These are phyloP conservation scores for Chlorospingus flavigularis DNA, from an alignment of 2,797 vertebrate species.

Conservation along the genomic window DNA sequence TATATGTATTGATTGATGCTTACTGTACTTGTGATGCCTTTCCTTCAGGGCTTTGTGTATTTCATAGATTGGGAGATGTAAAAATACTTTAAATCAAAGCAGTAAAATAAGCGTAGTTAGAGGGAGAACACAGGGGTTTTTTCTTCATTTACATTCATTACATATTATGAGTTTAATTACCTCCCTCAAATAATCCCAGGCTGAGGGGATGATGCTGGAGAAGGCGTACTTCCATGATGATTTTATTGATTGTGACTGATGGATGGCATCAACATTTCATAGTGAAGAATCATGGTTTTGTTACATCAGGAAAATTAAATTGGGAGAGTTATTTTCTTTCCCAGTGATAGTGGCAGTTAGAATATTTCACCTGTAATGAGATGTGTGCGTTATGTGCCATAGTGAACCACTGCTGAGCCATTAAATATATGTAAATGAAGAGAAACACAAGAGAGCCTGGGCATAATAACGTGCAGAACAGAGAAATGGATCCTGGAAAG, in stretches of 20 bases:
- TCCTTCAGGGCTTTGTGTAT: conserved; percentile 63
- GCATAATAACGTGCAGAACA: conserved; percentile 98
- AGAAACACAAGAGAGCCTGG: conserved; percentile 95
- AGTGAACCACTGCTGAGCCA: conserved; percentile 98
- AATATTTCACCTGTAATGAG: conserved; percentile 98
- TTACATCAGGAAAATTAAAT: conserved; percentile 89
- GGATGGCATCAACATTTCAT: conserved; percentile 88
- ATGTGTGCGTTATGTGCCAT: conserved; percentile 91
- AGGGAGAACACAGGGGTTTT: conserved; percentile 72
- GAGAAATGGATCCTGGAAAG: conserved; percentile 99
- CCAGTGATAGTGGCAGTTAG: conserved; percentile 90
- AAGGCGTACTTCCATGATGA: conserved; percentile 77
- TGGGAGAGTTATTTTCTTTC: conserved; percentile 89
- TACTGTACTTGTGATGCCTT: conserved; percentile 63
- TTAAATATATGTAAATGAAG: conserved; percentile 99
- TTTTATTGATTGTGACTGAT: conserved; percentile 88
- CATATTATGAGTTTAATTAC: conserved; percentile 84
- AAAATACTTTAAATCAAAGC: conserved; percentile 76
- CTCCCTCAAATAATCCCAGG: conserved; percentile 78
- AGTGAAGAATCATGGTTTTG: conserved; percentile 88
- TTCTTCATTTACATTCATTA: conserved; percentile 84
- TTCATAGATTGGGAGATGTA: conserved; percentile 68
- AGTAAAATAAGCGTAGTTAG: conserved; percentile 77
- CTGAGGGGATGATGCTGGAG: conserved; percentile 70
- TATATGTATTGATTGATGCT: conserved; percentile 67